Conservation (phyloP, 2,888 invertebrate species). For the Terebella lapidaria region DNA sequence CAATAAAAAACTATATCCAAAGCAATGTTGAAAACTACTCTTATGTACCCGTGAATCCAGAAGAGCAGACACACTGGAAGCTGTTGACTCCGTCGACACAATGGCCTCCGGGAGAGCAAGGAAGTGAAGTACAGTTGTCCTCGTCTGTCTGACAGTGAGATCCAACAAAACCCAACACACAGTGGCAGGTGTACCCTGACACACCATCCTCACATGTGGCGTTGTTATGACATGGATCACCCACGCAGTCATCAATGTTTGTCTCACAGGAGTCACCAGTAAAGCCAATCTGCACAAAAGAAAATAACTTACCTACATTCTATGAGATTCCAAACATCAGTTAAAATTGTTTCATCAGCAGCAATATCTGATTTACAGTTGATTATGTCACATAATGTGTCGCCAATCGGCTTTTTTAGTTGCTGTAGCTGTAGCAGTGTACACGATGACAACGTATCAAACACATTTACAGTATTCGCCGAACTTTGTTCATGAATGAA, state of each 20-base stretch:
- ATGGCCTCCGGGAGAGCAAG: background rate
- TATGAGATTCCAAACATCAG: no score
- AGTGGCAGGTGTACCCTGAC: conserved; percentile 13
- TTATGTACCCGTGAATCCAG: background rate
- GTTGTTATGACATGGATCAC: conserved; percentile 19
- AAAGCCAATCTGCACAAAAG: background rate
- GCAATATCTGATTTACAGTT: no score
- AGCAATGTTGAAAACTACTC: no score
- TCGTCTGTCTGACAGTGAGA: background rate
- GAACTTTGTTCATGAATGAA: no score
- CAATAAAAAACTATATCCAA: no score
- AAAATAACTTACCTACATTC: no score
- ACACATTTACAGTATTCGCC: no score
- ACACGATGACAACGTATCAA: no score
- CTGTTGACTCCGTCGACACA: background rate
- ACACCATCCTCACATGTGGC: conserved; percentile 19
- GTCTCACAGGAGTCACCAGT: conserved; percentile 21
- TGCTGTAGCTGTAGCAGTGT: no score
- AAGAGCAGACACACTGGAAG: background rate
- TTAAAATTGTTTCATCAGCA: no score
- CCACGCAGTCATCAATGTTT: conserved; percentile 19
- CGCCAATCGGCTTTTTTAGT: no score
- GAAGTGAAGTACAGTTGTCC: background rate
- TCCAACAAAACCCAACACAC: conserved; percentile 14
- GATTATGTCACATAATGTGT: no score